Base-by-base conservation (phyloP, 2,888 invertebrate genomes). In the Amiota minor region DNA sequence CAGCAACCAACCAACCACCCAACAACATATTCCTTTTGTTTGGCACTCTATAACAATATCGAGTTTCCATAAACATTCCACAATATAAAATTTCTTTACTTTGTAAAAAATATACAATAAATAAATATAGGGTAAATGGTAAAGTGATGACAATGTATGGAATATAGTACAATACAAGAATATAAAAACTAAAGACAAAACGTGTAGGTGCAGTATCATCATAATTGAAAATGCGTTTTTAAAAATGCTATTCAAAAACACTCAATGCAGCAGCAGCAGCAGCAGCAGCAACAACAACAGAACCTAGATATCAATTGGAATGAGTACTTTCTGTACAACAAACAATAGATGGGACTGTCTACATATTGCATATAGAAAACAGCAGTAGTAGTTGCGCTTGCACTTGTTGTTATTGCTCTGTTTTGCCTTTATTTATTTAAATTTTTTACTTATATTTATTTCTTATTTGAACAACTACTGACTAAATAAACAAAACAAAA, bases 161-260 rank as follows among this genome's bases (percentile, higher is more conserved):
- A 23, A 23, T 23, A 23, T 23, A 23, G 23, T 23, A 23, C 23
- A 23, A 23, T 23, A 35, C 35, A 35, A 35, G 0, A 35, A 35
- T 35, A 35, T 35, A 35, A 35, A 35, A 35, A 35, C 35, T 35
- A 35, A 35, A 35, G 35, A 35, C 35, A 35, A 18, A 16, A 59
- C 6, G 23, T 62, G 45, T 45, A 62, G n/a, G 55, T 55, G n/a
- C n/a, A 62, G 8, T 59, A 59, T 11, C 23, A 62, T 68, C 18
- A 50, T 68, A 68, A 68, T 68, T 68, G 67, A 68, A 68, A 68
- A 53, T 53, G 50, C 20, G 11, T 50, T 68, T 20, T 50, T 12
- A 53, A 65, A 47, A 18, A 46, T 9, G 64, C 64, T 16, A 64
- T 64, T 46, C 14, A 64, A 47, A 12, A 62, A 45, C 62, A 62